Evolutionary conservation across 2,888 invertebrate species (phyloP), one percentile per base, ranked within the genome.

Genomic region (Stictocephala bisonia): DNA sequence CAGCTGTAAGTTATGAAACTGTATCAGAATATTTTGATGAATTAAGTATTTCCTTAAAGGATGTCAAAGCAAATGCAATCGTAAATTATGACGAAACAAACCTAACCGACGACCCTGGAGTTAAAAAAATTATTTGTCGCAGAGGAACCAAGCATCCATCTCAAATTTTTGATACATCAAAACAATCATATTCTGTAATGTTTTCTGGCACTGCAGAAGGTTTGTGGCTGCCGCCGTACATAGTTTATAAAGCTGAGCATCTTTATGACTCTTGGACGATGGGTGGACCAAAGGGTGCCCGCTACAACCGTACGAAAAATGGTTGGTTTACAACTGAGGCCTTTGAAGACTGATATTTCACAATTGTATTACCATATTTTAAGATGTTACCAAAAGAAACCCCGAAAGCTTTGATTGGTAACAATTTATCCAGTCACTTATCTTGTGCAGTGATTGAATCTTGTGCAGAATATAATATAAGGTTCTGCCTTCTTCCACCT

Each of bases 41-140:
- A 20, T 27, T 60, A 60, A 27, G 31, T 29, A 26, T 24, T 24
- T 24, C 56, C 26, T 15, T 56, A 2, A 51, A 71, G 72, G 77
- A 76, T 22, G 66, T 80, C 29, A 74, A 74, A 15, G 71, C 77
- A 31, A 15, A 48, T 58, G 76, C 79, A 29, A 80, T 80, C 20
- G 71, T 81, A 15, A 83, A 83, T 69, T 84, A 81, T 76, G 82
- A 83, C n/a, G n/a, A n/a, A n/a, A n/a, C n/a, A n/a, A n/a, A n/a
- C n/a, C n/a, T n/a, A n/a, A n/a, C n/a, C n/a, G 83, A 83, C 71
- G 81, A 84, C 60, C 81, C 82, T 18, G 83, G 82, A 1, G 70
- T 76, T 51, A 79, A 79, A 72, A 78, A 76, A 60, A 68, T 78
- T 13, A 76, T 82, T 35, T 73, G 66, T 48, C 78, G 78, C 70